Base-by-base conservation (phyloP, 2,113 vertebrate genomes). In the Microcebus griseorufus region DNA sequence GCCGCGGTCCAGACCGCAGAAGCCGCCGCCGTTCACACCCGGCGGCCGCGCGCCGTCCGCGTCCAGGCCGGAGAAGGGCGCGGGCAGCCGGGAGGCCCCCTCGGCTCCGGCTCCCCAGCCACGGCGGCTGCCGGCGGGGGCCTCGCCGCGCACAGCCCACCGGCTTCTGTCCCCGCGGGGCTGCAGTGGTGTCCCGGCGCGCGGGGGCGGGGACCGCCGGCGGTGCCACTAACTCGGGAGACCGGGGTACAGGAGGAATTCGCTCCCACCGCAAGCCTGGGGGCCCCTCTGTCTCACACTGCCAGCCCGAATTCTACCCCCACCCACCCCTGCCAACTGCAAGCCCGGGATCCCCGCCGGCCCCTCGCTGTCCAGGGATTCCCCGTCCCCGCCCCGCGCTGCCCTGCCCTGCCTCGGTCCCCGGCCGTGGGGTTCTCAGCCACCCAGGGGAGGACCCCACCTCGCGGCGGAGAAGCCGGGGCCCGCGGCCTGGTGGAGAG, bases 1-100 rank as follows among this genome's bases (percentile, higher is more conserved):
- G 98, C 98, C 89, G 27, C 37, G 34, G 64, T 98, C 98, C 98
- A 98, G 94, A 98, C 98, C 98, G 98, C 98, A 98, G 98, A 97
- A 96, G 75, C 95, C 95, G 96, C 97, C 90, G 97, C 95, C 34
- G 64, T 92, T 98, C 97, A 97, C 82, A 96, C 91, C 92, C 88
- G 96, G 95, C 84, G 94, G 94, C 96, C 98, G 97, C 88, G 90
- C 78, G 92, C 95, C 82, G 93, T 96, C 64, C 69, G 34, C 37
- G 64, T 98, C 98, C 96, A 87, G 85, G 55, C 60, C 2, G 27
- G 58, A 48, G 9, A 62, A 29, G 17, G 53, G 17, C 11, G 85
- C 20, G 42, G n/a, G 62, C 16, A 18, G 20, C 39, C 7, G 45
- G 9, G 12, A 64, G 62, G 4, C 67, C 20, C 45, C 39, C 14